These are phyloP conservation scores for Troides aeacus DNA, from an alignment of 2,888 invertebrate species.

Conservation along the genomic window DNA sequence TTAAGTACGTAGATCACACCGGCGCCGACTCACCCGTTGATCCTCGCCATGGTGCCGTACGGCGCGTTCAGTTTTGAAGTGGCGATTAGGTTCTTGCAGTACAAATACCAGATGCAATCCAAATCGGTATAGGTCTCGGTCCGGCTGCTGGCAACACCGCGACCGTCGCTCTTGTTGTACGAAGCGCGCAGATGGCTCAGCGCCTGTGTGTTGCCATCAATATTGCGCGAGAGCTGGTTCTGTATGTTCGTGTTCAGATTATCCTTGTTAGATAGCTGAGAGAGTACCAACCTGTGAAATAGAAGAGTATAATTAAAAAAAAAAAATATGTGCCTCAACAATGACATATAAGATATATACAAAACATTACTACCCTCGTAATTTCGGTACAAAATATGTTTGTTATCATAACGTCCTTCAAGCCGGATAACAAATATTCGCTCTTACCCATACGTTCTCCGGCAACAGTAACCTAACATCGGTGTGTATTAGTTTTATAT, in stretches of 20 bases:
- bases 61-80: constrained; percentile 75
- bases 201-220: constrained; percentile 62
- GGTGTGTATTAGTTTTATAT: no score
- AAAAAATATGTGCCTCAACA: no score
- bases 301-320: not conserved
- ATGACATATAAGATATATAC: no score
- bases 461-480: no score
- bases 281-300: constrained; percentile 56
- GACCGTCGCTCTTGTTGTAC: constrained; percentile 43
- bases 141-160: constrained; percentile 44
- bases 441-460: no score
- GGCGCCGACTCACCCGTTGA: constrained; percentile 73
- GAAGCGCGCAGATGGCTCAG: constrained; percentile 61
- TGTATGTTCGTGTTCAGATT: constrained; percentile 45
- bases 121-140: constrained; percentile 59
- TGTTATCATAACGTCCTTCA: no score
- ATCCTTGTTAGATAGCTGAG: constrained; percentile 56
- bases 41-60: constrained; percentile 80
- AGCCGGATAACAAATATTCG: no score
- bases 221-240: constrained; percentile 59
- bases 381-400: no score
- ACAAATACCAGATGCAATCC: constrained; percentile 81
- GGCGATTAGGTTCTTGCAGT: constrained; percentile 78
- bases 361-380: no score
- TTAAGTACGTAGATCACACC: not conserved